These are phyloP conservation scores for Idaea dimidiata DNA, from an alignment of 2,888 invertebrate genomes.

Conservation along the genomic window DNA sequence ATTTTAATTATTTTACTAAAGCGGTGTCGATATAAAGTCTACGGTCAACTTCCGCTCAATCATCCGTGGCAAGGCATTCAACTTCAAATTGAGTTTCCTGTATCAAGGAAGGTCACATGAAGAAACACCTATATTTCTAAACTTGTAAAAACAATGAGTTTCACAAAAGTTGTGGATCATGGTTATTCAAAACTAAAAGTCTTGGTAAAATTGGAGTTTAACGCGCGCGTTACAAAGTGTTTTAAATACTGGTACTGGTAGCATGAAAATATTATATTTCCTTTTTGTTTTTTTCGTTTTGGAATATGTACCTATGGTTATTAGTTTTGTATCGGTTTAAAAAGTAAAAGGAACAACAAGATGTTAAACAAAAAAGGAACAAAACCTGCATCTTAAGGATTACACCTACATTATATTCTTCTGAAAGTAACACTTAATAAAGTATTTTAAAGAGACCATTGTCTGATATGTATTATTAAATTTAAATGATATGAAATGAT, in stretches of 20 bases:
- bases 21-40: conserved; percentile 29
- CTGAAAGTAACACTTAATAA: conserved; percentile 16
- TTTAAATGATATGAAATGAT: neutral
- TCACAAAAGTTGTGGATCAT: conserved; percentile 29
- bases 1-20: conserved; percentile 29
- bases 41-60: conserved; percentile 32
- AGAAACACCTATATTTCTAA: conserved; percentile 50
- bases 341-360: conserved; percentile 11
- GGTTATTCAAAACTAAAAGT: conserved; percentile 14
- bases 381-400: conserved; percentile 9
- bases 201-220: neutral
- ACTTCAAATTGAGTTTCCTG: conserved; percentile 53
- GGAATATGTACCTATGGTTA: neutral
- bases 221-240: neutral
- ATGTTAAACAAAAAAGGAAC: conserved; percentile 19
- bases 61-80: conserved; percentile 44
- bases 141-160: conserved; percentile 37
- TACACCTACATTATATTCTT: conserved; percentile 18
- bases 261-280: neutral
- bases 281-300: neutral
- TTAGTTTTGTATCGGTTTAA: neutral
- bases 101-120: conserved; percentile 55
- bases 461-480: neutral
- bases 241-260: neutral
- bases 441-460: neutral